Base-by-base conservation (phyloP, 2,888 invertebrate species). In the Marasmarcha lunaedactyla region DNA sequence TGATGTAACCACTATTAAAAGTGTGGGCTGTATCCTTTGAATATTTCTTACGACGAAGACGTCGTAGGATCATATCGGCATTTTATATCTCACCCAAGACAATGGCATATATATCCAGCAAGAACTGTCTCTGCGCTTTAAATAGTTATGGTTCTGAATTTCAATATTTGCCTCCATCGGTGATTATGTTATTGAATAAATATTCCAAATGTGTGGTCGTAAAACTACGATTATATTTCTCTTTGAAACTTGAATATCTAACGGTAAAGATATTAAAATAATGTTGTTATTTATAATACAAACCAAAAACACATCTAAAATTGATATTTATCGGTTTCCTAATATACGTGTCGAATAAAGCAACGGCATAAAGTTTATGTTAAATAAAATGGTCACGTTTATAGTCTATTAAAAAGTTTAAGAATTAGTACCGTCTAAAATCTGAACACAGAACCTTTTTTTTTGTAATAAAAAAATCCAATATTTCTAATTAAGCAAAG, bases 1-100 rank as follows among this genome's bases (percentile, higher is more conserved):
- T 83, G 78, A 81, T 83, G 83, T 79, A 81, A 81, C 79, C 76
- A 68, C 83, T 79, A 83, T 83, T 81, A 83, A 81, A 81, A 83
- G 83, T 83, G 83, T 83, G 78, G 83, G 83, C 63, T 59, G 81
- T 79, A 76, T 79, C 77, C 79, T 78, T 74, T 81, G 78, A 79
- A 81, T 79, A 81, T 81, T 81, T 81, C 81, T 81, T 81, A 76
- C 78, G 67, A 74, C 77, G 74, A 78, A 81, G 81, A 81, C 78
- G 74, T 73, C 71, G 72, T 72, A 71, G 71, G 78, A 72, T 79
- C 78, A 81, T 83, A 83, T 83, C 81, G 74, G 72, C 77, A 79
- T 79, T 79, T 83, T 81, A 79, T 81, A 83, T 83, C 81, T 71
- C 63, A 52, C 54, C 58, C 63, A 71, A 81, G 79, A 83, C 81